A percentile compares a stretch with the other conserved stretches of the same genome.
These are phyloP conservation scores for Oscheius sp. DNA, from an alignment of 2,888 invertebrate species.

Conservation along the genomic window DNA sequence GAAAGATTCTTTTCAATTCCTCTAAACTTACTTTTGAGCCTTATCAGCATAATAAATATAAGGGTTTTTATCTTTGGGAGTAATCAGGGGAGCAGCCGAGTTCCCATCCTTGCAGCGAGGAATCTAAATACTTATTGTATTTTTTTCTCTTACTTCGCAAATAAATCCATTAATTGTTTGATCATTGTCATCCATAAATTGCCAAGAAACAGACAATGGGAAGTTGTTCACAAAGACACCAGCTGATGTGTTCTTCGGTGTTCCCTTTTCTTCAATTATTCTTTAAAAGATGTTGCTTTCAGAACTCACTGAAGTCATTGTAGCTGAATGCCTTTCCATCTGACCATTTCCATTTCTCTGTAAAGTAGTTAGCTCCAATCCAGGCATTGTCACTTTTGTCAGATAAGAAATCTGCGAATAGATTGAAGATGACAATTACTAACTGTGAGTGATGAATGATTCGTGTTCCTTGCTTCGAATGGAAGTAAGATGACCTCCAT, in stretches of 20 bases:
- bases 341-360: background rate
- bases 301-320: background rate
- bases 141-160: background rate
- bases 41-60: slow-evolving; percentile 4
- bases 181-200: background rate
- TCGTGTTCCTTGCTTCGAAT: slow-evolving; percentile 2
- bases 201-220: background rate
- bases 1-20: background rate
- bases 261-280: background rate
- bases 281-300: background rate
- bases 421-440: background rate
- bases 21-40: background rate
- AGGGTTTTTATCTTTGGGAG: slow-evolving; percentile 2
- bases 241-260: background rate
- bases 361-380: background rate
- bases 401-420: background rate
- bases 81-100: background rate
- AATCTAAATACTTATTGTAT: background rate
- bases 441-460: background rate
- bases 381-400: background rate
- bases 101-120: background rate
- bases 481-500: background rate
- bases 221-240: background rate
- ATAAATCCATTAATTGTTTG: background rate
- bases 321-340: background rate